Conservation (phyloP, 2,113 vertebrate genomes). For the Aegotheles bennettii region DNA sequence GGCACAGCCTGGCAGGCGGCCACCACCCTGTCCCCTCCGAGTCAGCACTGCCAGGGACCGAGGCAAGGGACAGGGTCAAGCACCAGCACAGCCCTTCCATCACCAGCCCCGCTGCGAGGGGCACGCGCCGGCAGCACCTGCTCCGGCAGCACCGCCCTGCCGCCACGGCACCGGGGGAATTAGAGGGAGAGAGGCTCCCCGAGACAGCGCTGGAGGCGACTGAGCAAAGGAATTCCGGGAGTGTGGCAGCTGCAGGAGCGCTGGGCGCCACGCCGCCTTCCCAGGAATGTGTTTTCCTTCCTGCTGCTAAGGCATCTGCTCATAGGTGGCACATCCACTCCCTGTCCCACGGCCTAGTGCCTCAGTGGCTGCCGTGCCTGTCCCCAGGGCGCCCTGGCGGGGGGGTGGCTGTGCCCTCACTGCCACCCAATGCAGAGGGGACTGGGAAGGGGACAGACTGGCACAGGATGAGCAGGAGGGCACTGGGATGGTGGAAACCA, state of each 20-base stretch:
- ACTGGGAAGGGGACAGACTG: neutral
- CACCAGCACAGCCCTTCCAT: neutral
- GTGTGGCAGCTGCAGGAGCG: slow-evolving; percentile 13
- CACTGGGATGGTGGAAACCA: neutral
- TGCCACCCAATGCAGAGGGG: neutral
- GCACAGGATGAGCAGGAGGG: neutral
- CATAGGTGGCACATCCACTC: neutral
- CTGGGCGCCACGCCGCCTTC: neutral
- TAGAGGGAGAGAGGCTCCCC: neutral
- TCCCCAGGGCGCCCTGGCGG: neutral
- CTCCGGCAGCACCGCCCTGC: neutral
- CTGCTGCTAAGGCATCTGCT: neutral
- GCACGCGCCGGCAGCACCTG: neutral
- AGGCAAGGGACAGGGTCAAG: neutral
- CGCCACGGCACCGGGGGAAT: neutral
- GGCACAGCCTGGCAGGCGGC: neutral
- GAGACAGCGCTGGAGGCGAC: neutral
- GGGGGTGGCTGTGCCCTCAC: too few relatives aligned
- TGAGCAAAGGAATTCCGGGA: slow-evolving; percentile 16
- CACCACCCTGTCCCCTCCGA: neutral
- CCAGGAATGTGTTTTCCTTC: slow-evolving; percentile 33
- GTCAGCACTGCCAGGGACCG: neutral
- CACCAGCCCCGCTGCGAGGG: neutral
- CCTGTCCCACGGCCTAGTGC: accelerated
- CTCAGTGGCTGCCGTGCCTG: accelerated